Evolutionary conservation across 2,888 invertebrate genomes (phyloP).

Genomic region (Pollenia amentaria): DNA sequence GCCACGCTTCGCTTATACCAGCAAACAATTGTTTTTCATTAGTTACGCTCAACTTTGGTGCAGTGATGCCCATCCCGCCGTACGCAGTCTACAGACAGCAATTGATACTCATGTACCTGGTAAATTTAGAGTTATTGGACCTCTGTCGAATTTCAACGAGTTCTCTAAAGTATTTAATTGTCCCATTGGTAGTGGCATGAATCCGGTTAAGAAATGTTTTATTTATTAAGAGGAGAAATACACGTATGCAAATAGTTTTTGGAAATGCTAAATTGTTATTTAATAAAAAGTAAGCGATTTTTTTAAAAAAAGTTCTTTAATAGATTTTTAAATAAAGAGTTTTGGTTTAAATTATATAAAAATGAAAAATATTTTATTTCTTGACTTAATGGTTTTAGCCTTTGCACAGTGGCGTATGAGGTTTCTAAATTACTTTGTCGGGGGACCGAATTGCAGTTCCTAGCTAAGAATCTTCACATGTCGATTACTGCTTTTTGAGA

Average conservation of each 20-base stretch:
- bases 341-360: no score
- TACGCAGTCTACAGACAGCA: slow-evolving; percentile 75
- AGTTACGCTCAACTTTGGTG: slow-evolving; percentile 82
- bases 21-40: slow-evolving; percentile 82
- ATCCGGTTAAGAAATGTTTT: slow-evolving; percentile 79
- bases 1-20: slow-evolving; percentile 78
- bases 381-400: no score
- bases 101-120: slow-evolving; percentile 78
- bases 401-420: no score
- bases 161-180: slow-evolving; percentile 81
- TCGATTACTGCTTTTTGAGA: no score
- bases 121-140: slow-evolving; percentile 80
- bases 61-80: slow-evolving; percentile 76
- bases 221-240: slow-evolving; percentile 77
- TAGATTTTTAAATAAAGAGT: no score
- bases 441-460: no score
- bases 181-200: slow-evolving; percentile 77
- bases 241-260: neutral
- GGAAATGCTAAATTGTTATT: neutral
- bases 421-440: no score
- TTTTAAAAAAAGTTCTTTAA: neutral
- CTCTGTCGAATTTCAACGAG: slow-evolving; percentile 80
- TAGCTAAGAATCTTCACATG: no score
- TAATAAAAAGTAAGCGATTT: neutral
- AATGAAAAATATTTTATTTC: no score